phyloP scores from a whole-genome alignment of 2,113 vertebrate species.

The Mesembrinibis cayennensis region DNA sequence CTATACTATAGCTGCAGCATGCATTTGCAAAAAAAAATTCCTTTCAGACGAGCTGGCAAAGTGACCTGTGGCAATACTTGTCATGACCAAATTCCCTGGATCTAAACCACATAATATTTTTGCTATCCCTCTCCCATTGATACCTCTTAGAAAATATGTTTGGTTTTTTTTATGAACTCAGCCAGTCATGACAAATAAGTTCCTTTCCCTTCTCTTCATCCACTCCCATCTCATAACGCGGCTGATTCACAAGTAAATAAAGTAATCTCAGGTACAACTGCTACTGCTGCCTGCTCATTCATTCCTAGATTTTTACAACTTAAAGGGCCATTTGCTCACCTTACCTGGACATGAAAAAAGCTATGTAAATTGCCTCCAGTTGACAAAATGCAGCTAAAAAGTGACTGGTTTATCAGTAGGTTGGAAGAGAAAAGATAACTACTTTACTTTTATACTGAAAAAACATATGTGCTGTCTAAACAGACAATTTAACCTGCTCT shows the following conservation, averaged over 20 bases:
- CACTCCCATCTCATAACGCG: background rate
- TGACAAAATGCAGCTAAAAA: background rate
- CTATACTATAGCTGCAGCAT: background rate
- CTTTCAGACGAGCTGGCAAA: background rate
- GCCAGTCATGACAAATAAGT: background rate
- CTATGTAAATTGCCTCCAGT: background rate
- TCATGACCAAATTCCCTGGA: background rate
- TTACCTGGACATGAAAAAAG: background rate
- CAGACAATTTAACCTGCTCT: background rate
- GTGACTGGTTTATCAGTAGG: background rate
- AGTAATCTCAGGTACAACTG: background rate
- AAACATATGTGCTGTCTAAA: background rate
- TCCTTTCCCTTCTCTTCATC: background rate
- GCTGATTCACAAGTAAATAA: background rate
- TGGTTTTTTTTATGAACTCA: background rate
- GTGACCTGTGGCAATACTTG: background rate
- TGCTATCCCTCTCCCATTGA: background rate
- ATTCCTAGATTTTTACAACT: background rate
- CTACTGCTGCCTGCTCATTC: background rate
- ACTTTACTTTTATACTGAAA: background rate
- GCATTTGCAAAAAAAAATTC: background rate
- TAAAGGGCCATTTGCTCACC: background rate
- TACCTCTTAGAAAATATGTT: background rate
- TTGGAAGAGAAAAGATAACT: background rate
- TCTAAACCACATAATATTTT: background rate